phyloP scores from a whole-genome alignment of 2,797 vertebrate species.

The Poecilia velifera region DNA sequence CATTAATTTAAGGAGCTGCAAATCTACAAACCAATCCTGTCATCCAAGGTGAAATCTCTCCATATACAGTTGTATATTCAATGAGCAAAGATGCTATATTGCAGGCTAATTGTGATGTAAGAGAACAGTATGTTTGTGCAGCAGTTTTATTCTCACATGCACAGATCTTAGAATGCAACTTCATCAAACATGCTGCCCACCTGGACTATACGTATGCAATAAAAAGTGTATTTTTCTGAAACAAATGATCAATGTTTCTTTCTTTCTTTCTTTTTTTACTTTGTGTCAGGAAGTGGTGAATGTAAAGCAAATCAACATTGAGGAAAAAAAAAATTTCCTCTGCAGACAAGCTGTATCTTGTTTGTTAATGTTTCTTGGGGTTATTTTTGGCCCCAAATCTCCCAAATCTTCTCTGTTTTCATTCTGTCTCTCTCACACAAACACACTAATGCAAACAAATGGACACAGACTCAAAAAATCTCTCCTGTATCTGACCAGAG shows the following conservation, averaged over 20 bases:
- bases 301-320: not conserved
- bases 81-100: conserved; percentile 57
- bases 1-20: not conserved
- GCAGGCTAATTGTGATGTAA: conserved; percentile 61
- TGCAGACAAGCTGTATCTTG: not conserved
- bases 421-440: conserved; percentile 6
- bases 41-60: conserved; percentile 14
- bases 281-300: not conserved
- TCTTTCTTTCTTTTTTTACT: conserved; percentile 18
- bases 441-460: conserved; percentile 6
- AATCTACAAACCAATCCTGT: not conserved
- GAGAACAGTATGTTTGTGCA: conserved; percentile 50
- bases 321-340: not conserved
- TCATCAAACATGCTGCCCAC: not conserved
- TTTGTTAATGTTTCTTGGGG: not conserved
- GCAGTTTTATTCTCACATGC: conserved; percentile 21
- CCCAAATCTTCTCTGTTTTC: conserved; percentile 4
- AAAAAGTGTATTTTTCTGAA: not conserved
- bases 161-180: conserved; percentile 26
- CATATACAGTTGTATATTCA: conserved; percentile 28
- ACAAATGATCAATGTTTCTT: not conserved
- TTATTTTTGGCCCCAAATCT: conserved; percentile 17
- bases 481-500: conserved; percentile 44
- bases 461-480: conserved; percentile 18
- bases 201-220: not conserved